Evolutionary conservation across 92 coral and sea anemone species (phyloP), one percentile per base, ranked within the genome.

Genomic region (Epizoanthus illoricatus): DNA sequence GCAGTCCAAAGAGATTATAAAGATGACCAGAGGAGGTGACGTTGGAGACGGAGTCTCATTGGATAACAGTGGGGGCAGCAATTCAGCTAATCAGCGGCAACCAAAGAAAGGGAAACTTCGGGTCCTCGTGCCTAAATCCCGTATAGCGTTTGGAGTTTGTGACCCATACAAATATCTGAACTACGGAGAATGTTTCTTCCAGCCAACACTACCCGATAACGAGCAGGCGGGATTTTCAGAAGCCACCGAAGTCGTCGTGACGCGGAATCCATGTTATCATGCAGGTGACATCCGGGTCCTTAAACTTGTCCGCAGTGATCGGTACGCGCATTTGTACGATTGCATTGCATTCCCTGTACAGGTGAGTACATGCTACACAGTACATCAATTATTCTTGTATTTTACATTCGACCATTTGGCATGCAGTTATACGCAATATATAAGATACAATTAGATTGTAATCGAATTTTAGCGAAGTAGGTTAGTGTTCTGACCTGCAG

Each of bases 221-320:
- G 92, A 80, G 43, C 88, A 73, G 56, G 15, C 52, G 36, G 87
- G 58, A 20, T 93, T 83, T 39, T 80, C 78, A 54, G 80, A 74
- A 41, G 75, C 84, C 7, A 87, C 90, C 1, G 75, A 72, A 23
- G 88, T 95, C 20, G 86, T 91, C 20, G 97, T 93, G 2, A 85
- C 92, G 12, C 89, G 94, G 42, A 89, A 94, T 73, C 98, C 98
- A 1, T 95, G 95, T 74, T 95, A 93, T 60, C 83, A 90, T 79
- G 92, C 94, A 3, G 98, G 98, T 41, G 98, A 95, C 86, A 80
- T 95, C 40, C 97, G 98, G 5, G 92, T 91, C 19, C 86, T 95
- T 24, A 90, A 83, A 60, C 87, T 92, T 13, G 90, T 87, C 54
- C 83, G 84, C 62, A 87, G 59, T 17, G 87, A 90, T 39, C 75